A percentile compares a stretch with the other conserved stretches of the same genome.
Evolutionary conservation across 2,888 invertebrate genomes (phyloP).

Genomic region (Cataglyphis albicans): DNA sequence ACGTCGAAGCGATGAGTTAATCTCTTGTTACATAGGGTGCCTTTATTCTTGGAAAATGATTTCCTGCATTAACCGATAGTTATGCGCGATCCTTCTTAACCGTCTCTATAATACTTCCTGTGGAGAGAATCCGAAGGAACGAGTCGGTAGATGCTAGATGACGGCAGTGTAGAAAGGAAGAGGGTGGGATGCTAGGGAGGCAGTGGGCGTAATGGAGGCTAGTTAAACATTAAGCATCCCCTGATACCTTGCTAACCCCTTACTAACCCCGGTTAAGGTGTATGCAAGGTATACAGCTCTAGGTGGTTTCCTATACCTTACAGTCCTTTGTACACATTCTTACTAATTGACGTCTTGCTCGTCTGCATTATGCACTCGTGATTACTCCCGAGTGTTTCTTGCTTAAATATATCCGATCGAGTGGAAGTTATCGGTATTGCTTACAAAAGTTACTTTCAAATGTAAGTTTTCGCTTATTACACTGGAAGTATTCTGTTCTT

Average conservation of each 20-base stretch:
- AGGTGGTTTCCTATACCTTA: conserved; percentile 79
- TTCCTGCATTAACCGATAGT: conserved; percentile 71
- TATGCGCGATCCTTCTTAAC: conserved; percentile 75
- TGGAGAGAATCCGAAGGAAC: conserved; percentile 69
- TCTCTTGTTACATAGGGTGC: conserved; percentile 14
- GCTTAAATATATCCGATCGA: conserved; percentile 75
- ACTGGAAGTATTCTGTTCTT: neutral
- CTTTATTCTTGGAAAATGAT: conserved; percentile 67
- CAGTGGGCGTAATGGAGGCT: conserved; percentile 84
- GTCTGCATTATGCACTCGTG: conserved; percentile 82
- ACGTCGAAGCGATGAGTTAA: conserved; percentile 10
- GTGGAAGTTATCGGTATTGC: conserved; percentile 47
- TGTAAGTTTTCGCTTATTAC: neutral
- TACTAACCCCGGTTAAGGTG: conserved; percentile 82
- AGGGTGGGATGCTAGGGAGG: conserved; percentile 55
- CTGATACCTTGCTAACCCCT: conserved; percentile 84
- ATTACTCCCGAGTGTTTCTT: conserved; percentile 79
- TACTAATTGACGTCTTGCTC: conserved; percentile 84
- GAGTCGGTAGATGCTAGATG: conserved; percentile 72
- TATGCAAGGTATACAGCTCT: conserved; percentile 80
- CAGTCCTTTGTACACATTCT: conserved; percentile 84
- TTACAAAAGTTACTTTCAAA: conserved; percentile 29
- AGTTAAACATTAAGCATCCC: conserved; percentile 86
- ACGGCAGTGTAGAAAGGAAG: conserved; percentile 63
- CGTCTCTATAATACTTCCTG: conserved; percentile 78